Conservation (phyloP, 92 coral and sea anemone genomes). For the Actinostola sp. region DNA sequence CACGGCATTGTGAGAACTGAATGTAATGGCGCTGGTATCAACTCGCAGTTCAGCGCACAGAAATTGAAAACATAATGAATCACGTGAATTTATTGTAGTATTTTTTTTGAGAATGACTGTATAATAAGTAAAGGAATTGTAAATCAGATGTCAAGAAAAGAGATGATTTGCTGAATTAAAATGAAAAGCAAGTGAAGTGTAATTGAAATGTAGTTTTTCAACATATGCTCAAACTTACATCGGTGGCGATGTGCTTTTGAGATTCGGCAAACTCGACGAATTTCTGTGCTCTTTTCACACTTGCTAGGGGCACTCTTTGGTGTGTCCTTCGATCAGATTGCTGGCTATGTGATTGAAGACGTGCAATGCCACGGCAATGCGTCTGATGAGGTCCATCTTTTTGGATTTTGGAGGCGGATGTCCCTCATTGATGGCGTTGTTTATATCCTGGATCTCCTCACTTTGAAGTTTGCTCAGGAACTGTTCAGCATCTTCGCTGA, state of each 20-base stretch:
- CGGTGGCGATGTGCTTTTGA: constrained; percentile 44
- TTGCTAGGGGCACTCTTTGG: neutral
- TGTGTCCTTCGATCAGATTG: constrained; percentile 33
- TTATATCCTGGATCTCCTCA: constrained; percentile 47
- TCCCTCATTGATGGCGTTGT: constrained; percentile 59
- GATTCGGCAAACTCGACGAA: constrained; percentile 19
- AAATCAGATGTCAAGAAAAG: too few relatives aligned
- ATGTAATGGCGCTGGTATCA: too few relatives aligned
- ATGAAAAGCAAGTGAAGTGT: too few relatives aligned
- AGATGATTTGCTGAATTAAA: too few relatives aligned
- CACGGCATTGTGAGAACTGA: too few relatives aligned
- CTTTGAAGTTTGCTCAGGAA: constrained; percentile 22
- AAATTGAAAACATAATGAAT: too few relatives aligned
- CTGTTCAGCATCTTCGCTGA: constrained; percentile 35
- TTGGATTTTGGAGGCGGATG: constrained; percentile 59
- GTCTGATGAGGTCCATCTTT: constrained; percentile 42
- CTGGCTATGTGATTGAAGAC: too few relatives aligned
- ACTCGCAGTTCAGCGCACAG: too few relatives aligned
- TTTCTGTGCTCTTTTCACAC: constrained; percentile 29
- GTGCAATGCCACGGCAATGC: too few relatives aligned
- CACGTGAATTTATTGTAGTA: neutral
- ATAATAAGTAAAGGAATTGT: too few relatives aligned
- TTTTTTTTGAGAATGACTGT: neutral
- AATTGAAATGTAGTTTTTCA: neutral
- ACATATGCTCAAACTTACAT: constrained; percentile 8